Conservation (phyloP, 2,888 invertebrate species). For the Cataglyphis livida region DNA sequence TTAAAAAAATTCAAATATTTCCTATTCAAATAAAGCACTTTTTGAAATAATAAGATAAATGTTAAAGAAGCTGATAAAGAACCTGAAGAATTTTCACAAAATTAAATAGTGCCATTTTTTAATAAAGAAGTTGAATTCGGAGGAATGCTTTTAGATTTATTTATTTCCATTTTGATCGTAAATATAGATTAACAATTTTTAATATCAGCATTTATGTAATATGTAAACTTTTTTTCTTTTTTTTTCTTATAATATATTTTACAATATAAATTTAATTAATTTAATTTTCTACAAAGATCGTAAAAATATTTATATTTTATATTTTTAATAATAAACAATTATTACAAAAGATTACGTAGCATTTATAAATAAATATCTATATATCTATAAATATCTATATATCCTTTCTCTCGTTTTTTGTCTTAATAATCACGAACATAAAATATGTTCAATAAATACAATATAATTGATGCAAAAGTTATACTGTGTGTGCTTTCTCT, state of each 20-base stretch:
- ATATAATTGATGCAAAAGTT: conserved; percentile 12
- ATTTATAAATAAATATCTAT: conserved; percentile 23
- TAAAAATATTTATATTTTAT: neutral
- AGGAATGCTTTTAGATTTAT: neutral
- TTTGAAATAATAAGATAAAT: neutral
- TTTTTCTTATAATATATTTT: neutral
- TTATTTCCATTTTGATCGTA: neutral
- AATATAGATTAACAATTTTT: conserved; percentile 8
- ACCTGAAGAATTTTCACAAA: neutral
- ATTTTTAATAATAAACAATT: neutral
- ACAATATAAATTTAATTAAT: neutral
- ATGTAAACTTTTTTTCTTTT: neutral
- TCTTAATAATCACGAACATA: neutral
- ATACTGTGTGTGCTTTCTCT: neutral
- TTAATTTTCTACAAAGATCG: neutral
- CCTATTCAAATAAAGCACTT: neutral
- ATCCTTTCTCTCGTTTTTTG: neutral
- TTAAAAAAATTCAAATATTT: neutral
- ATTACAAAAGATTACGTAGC: neutral
- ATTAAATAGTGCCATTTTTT: neutral
- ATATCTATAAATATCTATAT: conserved; percentile 19
- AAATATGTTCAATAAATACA: neutral
- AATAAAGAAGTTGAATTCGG: neutral
- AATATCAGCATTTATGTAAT: neutral
- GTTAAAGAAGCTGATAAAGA: neutral